Percentiles rank a stretch among this genome's conserved stretches.
Evolutionary conservation across 2,888 invertebrate genomes (phyloP).

Genomic region (Drosophila cracens): DNA sequence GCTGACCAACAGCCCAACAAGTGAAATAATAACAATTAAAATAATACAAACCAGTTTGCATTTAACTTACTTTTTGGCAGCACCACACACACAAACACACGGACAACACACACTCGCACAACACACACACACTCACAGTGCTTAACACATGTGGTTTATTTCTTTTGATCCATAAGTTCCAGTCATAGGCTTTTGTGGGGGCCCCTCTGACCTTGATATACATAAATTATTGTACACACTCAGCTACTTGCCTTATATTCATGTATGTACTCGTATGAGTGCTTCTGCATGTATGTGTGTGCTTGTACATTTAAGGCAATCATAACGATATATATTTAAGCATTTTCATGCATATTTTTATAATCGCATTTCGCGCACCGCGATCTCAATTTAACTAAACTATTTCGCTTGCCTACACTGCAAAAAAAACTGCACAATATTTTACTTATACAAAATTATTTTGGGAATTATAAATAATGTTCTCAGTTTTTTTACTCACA

Average conservation of each 20-base stretch:
- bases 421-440: not conserved
- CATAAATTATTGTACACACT: conserved; percentile 66
- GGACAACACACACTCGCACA: not conserved
- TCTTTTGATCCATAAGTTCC: conserved; percentile 59
- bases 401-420: conserved; percentile 20
- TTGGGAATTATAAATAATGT: not conserved
- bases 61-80: conserved; percentile 64
- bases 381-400: conserved; percentile 25
- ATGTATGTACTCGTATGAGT: not conserved
- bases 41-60: conserved; percentile 73
- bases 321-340: conserved; percentile 55
- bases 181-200: conserved; percentile 72
- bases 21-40: conserved; percentile 77
- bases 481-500: not conserved
- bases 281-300: conserved; percentile 1
- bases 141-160: conserved; percentile 41
- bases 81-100: conserved; percentile 17
- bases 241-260: conserved; percentile 23
- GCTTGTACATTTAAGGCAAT: conserved; percentile 35
- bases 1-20: conserved; percentile 47
- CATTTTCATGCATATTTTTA: conserved; percentile 47
- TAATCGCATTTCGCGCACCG: conserved; percentile 37
- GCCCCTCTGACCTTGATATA: conserved; percentile 74
- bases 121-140: not conserved
- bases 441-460: not conserved